Base-by-base conservation (phyloP, 2,113 vertebrate genomes). In the Gnathonemus longibarbis region DNA sequence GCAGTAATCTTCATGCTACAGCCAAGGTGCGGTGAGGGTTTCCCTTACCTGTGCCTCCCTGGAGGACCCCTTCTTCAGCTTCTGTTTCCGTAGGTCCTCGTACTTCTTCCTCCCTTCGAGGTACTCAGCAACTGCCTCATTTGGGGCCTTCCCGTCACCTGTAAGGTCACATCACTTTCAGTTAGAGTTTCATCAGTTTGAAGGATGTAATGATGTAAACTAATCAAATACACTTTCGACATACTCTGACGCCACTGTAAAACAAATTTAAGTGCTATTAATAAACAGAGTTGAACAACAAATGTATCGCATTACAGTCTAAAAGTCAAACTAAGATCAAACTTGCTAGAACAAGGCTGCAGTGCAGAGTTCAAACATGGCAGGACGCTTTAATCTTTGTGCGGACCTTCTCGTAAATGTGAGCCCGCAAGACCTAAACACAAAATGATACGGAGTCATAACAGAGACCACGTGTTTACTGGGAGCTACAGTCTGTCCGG, bases 91-190 rank as follows among this genome's bases (percentile, higher is more conserved):
- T 90, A 97, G 92, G 10, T 96, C 96, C 91, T 98, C 97, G 24
- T 99, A 99, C 92, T 98, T 99, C 93, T 96, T 97, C 58, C 97
- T 97, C 91, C 97, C 97, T 93, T 98, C 96, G 91, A 98, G 94
- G 88, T 98, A 99, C 93, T 99, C 98, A 13, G 97, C 96, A 92
- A 99, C 93, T 53, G 98, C 97, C 90, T 96, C 97, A 39, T 93
- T 98, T 70, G 94, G 87, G 24, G 95, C 92, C 90, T 93, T 91
- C 84, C 95, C 95, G 17, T 96, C 96, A 88, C 88, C 96, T 97
- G 91, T 66, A 92, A 89, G 93, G 91, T 83, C 56, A 90, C 88
- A 62, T 50, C 35, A 62, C 8, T 13, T 49, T 50, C 0, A 17
- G 31, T 86, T 88, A 11, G 74, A 17, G 84, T 84, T 90, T 90